These are phyloP conservation scores for Coelopa frigida DNA, from an alignment of 1,140 invertebrate species.

Conservation along the genomic window DNA sequence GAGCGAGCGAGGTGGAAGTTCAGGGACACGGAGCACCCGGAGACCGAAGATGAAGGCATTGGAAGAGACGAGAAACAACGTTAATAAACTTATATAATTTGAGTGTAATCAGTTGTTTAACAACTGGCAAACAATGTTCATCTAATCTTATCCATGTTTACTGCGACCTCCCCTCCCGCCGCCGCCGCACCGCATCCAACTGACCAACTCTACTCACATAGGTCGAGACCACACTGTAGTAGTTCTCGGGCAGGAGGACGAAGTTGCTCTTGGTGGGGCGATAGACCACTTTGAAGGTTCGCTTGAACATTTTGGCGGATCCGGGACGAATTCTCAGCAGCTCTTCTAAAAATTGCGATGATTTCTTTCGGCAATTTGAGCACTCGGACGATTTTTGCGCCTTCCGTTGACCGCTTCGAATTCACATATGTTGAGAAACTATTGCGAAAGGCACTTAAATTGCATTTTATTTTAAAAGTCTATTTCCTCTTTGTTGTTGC, in stretches of 20 bases:
- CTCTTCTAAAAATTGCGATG: background rate
- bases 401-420: background rate
- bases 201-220: slow-evolving; percentile 45
- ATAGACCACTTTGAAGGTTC: slow-evolving; percentile 41
- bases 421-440: background rate
- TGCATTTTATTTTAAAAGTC: slow-evolving; percentile 5
- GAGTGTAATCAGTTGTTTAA: too few relatives aligned
- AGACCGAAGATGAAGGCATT: too few relatives aligned
- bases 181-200: too few relatives aligned
- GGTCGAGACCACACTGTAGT: slow-evolving; percentile 40
- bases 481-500: too few relatives aligned
- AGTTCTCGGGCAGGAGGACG: slow-evolving; percentile 34
- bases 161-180: too few relatives aligned
- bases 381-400: slow-evolving; percentile 3
- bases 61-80: too few relatives aligned
- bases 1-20: too few relatives aligned
- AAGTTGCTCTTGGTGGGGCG: slow-evolving; percentile 39
- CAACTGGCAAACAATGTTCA: too few relatives aligned
- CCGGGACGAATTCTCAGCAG: background rate
- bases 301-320: slow-evolving; percentile 41
- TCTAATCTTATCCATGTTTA: too few relatives aligned
- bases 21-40: too few relatives aligned
- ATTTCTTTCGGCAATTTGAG: background rate
- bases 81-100: too few relatives aligned
- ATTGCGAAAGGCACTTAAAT: background rate